These are phyloP conservation scores for Mystacides longicornis DNA, from an alignment of 2,888 invertebrate genomes.

Conservation along the genomic window DNA sequence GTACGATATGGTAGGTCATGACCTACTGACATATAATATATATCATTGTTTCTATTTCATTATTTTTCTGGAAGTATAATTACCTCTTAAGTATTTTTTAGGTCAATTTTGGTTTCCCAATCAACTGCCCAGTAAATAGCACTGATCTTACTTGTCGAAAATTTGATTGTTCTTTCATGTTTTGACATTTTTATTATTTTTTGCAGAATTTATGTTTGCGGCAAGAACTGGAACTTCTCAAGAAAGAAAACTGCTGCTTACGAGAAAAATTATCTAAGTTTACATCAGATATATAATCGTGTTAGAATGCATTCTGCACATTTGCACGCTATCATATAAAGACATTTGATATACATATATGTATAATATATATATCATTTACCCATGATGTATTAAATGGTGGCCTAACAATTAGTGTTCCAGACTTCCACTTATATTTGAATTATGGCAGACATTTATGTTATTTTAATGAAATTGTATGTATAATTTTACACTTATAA, in stretches of 20 bases:
- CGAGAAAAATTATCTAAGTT: conserved; percentile 85
- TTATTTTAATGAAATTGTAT: neutral
- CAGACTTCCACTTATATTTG: conserved; percentile 2
- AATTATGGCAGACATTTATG: neutral
- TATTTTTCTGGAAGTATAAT: too few relatives aligned
- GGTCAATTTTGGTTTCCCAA: too few relatives aligned
- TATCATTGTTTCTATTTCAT: too few relatives aligned
- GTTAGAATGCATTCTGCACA: conserved; percentile 8
- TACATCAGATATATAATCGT: conserved; percentile 70
- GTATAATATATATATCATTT: too few relatives aligned
- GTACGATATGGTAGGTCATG: too few relatives aligned
- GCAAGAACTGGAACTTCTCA: conserved; percentile 83
- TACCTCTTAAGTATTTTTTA: too few relatives aligned
- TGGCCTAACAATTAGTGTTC: conserved; percentile 17
- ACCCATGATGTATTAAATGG: conserved; percentile 12
- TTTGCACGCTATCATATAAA: conserved; percentile 21
- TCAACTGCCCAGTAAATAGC: too few relatives aligned
- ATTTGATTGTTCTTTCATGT: too few relatives aligned
- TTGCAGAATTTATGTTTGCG: conserved; percentile 81
- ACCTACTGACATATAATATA: too few relatives aligned
- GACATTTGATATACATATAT: conserved; percentile 14
- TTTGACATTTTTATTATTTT: too few relatives aligned
- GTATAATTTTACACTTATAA: too few relatives aligned
- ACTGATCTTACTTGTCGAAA: too few relatives aligned
- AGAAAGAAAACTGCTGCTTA: conserved; percentile 84